phyloP scores from a whole-genome alignment of 2,113 vertebrate species.

The Orientallactaga bullata region DNA sequence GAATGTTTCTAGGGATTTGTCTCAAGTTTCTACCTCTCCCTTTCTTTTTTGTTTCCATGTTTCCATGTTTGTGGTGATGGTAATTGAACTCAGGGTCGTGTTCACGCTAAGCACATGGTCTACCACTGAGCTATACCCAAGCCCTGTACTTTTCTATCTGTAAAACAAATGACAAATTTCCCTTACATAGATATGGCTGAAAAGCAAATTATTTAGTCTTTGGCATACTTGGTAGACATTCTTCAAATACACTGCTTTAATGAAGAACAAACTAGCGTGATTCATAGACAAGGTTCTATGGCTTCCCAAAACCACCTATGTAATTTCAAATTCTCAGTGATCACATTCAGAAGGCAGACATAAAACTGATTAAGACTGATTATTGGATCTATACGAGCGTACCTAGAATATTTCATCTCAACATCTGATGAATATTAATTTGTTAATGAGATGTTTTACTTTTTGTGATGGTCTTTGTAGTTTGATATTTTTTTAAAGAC shows the following conservation, averaged over 20 bases:
- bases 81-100: not conserved
- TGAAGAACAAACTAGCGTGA: not conserved
- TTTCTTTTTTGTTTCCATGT: not conserved
- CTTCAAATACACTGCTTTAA: not conserved
- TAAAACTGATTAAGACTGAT: not conserved
- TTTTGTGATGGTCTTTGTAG: not conserved
- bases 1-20: not conserved
- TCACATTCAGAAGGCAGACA: not conserved
- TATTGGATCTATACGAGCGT: not conserved
- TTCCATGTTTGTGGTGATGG: not conserved
- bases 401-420: conserved; percentile 42
- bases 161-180: conserved; percentile 30
- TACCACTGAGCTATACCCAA: too few species aligned
- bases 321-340: conserved; percentile 32
- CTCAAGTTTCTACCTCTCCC: conserved; percentile 22
- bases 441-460: not conserved
- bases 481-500: not conserved
- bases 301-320: not conserved
- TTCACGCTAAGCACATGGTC: not conserved
- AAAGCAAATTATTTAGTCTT: not conserved
- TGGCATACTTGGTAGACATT: not conserved
- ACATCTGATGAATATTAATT: not conserved
- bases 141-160: not conserved
- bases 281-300: not conserved
- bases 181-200: not conserved